Evolutionary conservation across 2,888 invertebrate species (phyloP), one percentile per base, ranked within the genome.

Genomic region (Lingula anatina): DNA sequence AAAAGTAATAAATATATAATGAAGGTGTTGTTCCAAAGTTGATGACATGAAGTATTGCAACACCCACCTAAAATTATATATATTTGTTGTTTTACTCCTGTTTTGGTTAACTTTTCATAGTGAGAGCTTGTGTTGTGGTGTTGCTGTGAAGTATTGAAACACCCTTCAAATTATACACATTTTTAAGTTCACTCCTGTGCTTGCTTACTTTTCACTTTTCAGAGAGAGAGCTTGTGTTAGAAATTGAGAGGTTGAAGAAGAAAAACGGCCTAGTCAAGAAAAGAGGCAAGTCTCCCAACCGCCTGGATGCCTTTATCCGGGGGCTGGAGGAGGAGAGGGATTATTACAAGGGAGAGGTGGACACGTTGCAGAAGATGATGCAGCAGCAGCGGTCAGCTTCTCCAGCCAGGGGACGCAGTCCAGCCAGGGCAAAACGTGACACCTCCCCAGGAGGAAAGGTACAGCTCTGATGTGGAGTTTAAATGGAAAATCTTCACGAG

Each of bases 191-290:
- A n/a, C 39, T 7, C 39, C 20, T 9, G 7, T 18, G 18, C 7
- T 20, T 20, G 15, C 39, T n/a, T 39, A 7, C n/a, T 20, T 25
- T 36, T 37, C 9, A 18, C 35, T 43, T 49, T 54, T n/a, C 65
- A 77, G 77, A 77, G 49, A 66, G 70, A 54, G 76, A 74, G 46
- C 62, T 77, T 7, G 72, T 77, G n/a, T 56, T 75, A 23, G 77
- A 77, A 53, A 68, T 77, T n/a, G 75, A 76, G 50, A 62, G 72
- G 38, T 57, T 76, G 24, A 74, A 73, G 50, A 68, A 65, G 55
- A 71, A 66, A 52, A 62, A 66, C 12, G 56, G 54, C 9, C 24
- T 36, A 4, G 38, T 47, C 9, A 55, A 50, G 40, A 67, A 65
- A 35, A 66, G 66, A 36, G 56, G 59, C 21, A 68, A 68, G 53